Evolutionary conservation across 2,113 vertebrate species (phyloP), one percentile per base, ranked within the genome.

Genomic region (Irena cyanogastra): DNA sequence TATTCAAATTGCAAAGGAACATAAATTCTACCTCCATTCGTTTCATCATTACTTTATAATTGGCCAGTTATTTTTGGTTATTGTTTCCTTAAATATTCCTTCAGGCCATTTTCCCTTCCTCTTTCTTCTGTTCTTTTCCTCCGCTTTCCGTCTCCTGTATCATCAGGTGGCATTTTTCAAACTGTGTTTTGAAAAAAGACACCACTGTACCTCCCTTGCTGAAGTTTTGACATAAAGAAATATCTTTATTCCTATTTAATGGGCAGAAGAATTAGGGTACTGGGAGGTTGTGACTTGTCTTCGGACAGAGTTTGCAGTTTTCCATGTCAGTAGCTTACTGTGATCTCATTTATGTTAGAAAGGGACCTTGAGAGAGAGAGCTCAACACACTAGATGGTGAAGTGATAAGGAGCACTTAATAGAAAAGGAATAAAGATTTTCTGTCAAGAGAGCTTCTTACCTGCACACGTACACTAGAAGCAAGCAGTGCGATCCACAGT

Each of bases 371-470:
- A 45, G 69, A 53, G 78, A 64, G 42, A 54, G 17, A 68, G 15
- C 49, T 79, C 57, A 65, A 35, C 59, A 44, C 22, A 15, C n/a
- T 72, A 79, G 70, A 71, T 87, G 13, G 53, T 87, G 50, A 91
- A 71, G 70, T 91, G 78, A 79, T 83, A 90, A 93, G 39, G 37
- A 93, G 26, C 66, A 61, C 37, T 88, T 79, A 82, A 76, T 60
- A 87, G 41, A 90, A 96, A 90, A 81, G 33, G 66, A 89, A 75
- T 85, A 91, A 93, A 89, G 84, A 84, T 95, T 91, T 96, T 91
- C 69, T 87, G 84, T 91, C 81, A 68, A 37, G 60, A 39, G 53
- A 54, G 27, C 78, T 95, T 82, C 39, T 91, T 75, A 70, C 78
- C 39, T 91, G 39, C 10, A 9, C 5, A 7, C 23, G 27, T 71